Evolutionary conservation across 2,888 invertebrate genomes (phyloP).

Genomic region (Synergus japonicus): DNA sequence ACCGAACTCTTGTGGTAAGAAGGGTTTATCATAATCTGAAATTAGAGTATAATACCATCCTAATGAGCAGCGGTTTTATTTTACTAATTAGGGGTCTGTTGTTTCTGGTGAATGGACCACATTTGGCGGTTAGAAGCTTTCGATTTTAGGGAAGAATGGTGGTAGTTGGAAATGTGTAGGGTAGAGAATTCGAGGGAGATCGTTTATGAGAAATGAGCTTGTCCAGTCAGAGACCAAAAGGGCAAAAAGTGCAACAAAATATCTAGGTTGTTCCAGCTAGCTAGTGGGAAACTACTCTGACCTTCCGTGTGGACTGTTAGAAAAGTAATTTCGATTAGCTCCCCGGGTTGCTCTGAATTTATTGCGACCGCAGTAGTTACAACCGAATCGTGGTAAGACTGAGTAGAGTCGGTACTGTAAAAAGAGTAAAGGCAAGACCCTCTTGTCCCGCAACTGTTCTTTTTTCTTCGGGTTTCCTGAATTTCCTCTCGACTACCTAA

Average conservation of each 20-base stretch:
- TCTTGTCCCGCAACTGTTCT: neutral
- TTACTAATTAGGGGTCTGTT: neutral
- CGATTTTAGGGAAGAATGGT: neutral
- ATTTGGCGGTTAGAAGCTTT: neutral
- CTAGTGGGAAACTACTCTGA: neutral
- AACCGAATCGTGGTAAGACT: conserved; percentile 24
- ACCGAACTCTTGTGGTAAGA: too few relatives aligned
- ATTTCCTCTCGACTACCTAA: conserved; percentile 4
- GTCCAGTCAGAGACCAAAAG: neutral
- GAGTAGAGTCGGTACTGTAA: conserved; percentile 13
- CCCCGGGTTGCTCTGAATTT: conserved; percentile 12
- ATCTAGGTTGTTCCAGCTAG: neutral
- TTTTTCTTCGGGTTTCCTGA: neutral
- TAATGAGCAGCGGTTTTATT: neutral
- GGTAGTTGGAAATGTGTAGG: neutral
- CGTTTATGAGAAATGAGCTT: conserved; percentile 6
- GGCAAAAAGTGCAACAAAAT: neutral
- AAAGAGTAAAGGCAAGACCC: conserved; percentile 23
- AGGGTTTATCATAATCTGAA: too few relatives aligned
- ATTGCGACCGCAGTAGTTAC: conserved; percentile 31
- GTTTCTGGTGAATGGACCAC: neutral
- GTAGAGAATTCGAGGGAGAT: neutral
- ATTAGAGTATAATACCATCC: neutral
- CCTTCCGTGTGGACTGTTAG: conserved; percentile 25
- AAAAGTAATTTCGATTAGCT: conserved; percentile 40